Evolutionary conservation across 2,797 vertebrate species (phyloP), one percentile per base, ranked within the genome.

Genomic region (Salmo trutta): DNA sequence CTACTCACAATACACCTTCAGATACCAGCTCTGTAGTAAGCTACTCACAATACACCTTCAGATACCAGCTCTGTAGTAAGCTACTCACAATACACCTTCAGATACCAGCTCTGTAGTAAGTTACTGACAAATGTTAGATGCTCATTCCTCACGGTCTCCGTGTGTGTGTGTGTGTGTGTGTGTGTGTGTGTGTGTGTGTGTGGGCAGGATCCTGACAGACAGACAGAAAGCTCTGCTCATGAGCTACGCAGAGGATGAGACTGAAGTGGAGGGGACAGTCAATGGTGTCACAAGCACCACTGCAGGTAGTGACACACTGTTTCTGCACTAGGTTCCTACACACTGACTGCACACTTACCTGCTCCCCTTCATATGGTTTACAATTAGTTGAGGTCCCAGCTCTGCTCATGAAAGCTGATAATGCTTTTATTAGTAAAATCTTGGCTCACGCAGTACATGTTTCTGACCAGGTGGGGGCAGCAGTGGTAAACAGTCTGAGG

Each of bases 201-300:
- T 73, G 4, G 75, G 17, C 84, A 99, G 98, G 95, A 94, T 91
- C 10, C 90, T 99, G 88, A 97, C 97, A 0, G 96, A 97, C 85
- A 92, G 95, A 77, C 98, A 99, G 82, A 94, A 93, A 86, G 78
- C 92, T 76, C 93, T 98, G 76, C 91, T 99, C 76, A 88, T 94
- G 94, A 98, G 95, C 92, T 99, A 96, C 0, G 98, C 98, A 0
- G 98, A 99, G 89, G 98, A 99, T 0, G 98, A 99, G 92, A 84
- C 92, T 0, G 96, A 97, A 0, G 94, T 99, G 78, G 98, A 99
- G 0, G 98, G 98, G 82, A 97, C 98, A 0, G 97, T 99, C 66
- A 99, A 95, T 0, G 97, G 98, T 0, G 93, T 99, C 84, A 96
- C 96, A 7, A 91, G 88, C 71, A 98, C 97, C 64, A 88, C 92